phyloP scores from a whole-genome alignment of 2,113 vertebrate species.

The Protomyctophum bolini region DNA sequence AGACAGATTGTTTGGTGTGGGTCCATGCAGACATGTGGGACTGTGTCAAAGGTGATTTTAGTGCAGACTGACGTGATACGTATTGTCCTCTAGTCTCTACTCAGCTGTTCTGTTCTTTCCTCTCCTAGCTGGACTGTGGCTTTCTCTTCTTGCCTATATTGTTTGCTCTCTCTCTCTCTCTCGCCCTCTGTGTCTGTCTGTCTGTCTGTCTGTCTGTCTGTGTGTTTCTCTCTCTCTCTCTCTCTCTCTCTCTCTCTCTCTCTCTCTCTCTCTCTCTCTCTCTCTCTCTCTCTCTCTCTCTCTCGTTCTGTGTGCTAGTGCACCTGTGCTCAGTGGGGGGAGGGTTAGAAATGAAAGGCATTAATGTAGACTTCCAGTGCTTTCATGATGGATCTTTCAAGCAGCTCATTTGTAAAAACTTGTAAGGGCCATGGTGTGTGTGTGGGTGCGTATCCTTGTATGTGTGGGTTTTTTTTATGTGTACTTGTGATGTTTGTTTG shows the following conservation, averaged over 20 bases:
- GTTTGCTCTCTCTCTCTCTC: not conserved
- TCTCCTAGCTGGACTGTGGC: conserved; percentile 14
- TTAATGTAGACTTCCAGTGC: conserved; percentile 55
- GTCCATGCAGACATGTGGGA: conserved; percentile 49
- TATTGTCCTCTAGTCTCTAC: conserved; percentile 26
- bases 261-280: not conserved
- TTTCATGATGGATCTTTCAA: conserved; percentile 53
- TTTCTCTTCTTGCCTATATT: not conserved
- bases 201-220: too few relatives aligned
- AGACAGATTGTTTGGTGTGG: conserved; percentile 28
- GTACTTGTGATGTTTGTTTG: conserved; percentile 30
- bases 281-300: not conserved
- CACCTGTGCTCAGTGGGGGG: conserved; percentile 62
- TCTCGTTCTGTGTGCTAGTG: conserved; percentile 53
- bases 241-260: not conserved
- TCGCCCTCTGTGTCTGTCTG: too few relatives aligned
- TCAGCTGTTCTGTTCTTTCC: conserved; percentile 37
- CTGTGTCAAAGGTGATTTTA: conserved; percentile 56
- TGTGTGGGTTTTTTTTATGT: conserved; percentile 17
- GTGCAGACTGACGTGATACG: conserved; percentile 34
- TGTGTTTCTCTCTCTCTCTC: conserved; percentile 3
- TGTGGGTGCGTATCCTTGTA: conserved; percentile 6
- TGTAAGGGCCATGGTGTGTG: conserved; percentile 18
- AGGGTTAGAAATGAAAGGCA: conserved; percentile 49
- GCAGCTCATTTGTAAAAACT: conserved; percentile 48